Evolutionary conservation across 2,888 invertebrate species (phyloP), one percentile per base, ranked within the genome.

Genomic region (Patella pellucida): DNA sequence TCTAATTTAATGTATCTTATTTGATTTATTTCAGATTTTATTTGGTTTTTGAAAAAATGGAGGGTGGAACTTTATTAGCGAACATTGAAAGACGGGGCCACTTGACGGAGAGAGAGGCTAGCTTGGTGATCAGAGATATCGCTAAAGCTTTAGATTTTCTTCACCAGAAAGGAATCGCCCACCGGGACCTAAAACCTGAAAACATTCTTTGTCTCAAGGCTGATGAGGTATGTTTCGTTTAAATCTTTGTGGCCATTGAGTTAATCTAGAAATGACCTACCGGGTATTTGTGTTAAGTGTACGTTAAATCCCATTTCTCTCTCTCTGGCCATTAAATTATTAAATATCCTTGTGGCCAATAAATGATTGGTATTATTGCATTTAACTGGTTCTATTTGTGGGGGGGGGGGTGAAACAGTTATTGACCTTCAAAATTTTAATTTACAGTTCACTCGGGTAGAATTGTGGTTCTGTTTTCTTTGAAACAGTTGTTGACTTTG

Each of bases 31-130:
- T 19, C 79, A 90, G 91, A 81, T 98, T 98, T 92, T 98, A 97
- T 92, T 94, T 99, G 92, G 97, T 98, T 90, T 99, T 98, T 93
- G 98, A 99, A 92, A 98, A 98, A 93, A 95, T 98, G 91, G 95
- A 95, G 91, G 98, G 98, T 87, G 93, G 98, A 81, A 98, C 97
- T 84, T 93, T 99, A 89, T 93, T 99, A 88, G 94, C 95, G 75
- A 96, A 97, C 91, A 98, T 99, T 89, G 97, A 98, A 92, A 95
- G 96, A 92, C 94, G 96, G 89, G 94, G 95, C 80, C 96, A 96
- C 91, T 96, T 99, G 92, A 96, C 96, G 78, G 99, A 99, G 92
- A 94, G 96, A 88, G 98, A 98, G 91, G 99, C 98, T 83, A 96
- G 97, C 85, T 94, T 96, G 91, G 97, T 99, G 83, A 95, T 98